A percentile compares a stretch with the other conserved stretches of the same genome.
Evolutionary conservation across 2,113 vertebrate genomes (phyloP).

Genomic region (Aegithalos caudatus): DNA sequence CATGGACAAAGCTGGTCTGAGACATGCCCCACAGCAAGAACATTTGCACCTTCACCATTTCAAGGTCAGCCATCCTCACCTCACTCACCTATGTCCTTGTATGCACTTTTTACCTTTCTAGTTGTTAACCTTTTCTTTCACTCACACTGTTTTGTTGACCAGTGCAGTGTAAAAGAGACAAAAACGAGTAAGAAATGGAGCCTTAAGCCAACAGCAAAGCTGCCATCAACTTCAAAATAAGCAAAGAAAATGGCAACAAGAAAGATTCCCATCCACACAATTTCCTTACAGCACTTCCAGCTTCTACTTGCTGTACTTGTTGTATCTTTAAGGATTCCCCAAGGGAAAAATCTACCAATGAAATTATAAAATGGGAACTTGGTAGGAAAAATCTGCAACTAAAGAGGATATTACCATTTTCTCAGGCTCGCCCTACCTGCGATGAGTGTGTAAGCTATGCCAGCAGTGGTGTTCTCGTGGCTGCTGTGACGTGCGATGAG

Average conservation of each 20-base stretch:
- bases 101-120: not conserved
- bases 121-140: not conserved
- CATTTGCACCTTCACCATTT: not conserved
- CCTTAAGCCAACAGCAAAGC: not conserved
- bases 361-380: not conserved
- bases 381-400: not conserved
- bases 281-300: not conserved
- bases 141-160: not conserved
- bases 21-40: not conserved
- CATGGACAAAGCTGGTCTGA: not conserved
- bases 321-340: not conserved
- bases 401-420: not conserved
- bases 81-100: not conserved
- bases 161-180: not conserved
- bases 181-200: not conserved
- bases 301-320: not conserved
- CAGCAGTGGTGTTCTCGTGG: constrained; percentile 45
- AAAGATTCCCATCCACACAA: not conserved
- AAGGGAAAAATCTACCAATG: not conserved
- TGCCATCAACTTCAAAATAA: not conserved
- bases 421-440: constrained; percentile 69
- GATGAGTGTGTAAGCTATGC: constrained; percentile 74
- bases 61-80: not conserved
- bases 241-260: not conserved
- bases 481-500: constrained; percentile 57